These are phyloP conservation scores for Kradibia gibbosae DNA, from an alignment of 1,140 invertebrate species.

Conservation along the genomic window DNA sequence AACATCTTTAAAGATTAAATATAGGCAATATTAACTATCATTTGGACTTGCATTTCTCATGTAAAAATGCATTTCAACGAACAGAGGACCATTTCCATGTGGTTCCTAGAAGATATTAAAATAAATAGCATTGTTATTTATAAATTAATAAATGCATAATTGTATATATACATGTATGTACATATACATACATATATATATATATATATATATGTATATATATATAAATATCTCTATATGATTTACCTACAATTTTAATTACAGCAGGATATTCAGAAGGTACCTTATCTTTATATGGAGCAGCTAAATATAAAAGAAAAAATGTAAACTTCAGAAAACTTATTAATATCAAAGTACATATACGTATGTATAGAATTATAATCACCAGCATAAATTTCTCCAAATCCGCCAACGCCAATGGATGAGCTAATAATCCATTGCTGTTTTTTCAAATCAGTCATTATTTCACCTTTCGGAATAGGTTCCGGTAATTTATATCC, in stretches of 20 bases:
- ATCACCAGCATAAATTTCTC: conserved; percentile 88
- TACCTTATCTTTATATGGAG: conserved; percentile 71
- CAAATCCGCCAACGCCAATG: conserved; percentile 94
- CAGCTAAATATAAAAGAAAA: conserved; percentile 66
- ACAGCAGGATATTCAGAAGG: conserved; percentile 77
- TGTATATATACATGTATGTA: too few species aligned
- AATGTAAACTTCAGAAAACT: background rate
- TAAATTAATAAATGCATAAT: conserved; percentile 37
- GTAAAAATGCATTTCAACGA: conserved; percentile 97
- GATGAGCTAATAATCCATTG: conserved; percentile 89
- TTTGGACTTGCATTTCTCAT: conserved; percentile 87
- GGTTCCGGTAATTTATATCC: conserved; percentile 83
- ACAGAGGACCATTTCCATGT: conserved; percentile 92
- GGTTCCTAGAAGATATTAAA: conserved; percentile 81
- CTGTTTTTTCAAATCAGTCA: conserved; percentile 82
- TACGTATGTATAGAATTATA: conserved; percentile 35
- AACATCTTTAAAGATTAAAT: conserved; percentile 40
- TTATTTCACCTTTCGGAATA: conserved; percentile 82
- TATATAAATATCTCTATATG: conserved; percentile 10
- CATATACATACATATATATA: conserved; percentile 9
- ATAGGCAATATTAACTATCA: conserved; percentile 77
- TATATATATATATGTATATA: too few species aligned
- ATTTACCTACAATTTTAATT: conserved; percentile 83
- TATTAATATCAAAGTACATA: conserved; percentile 14
- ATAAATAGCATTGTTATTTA: conserved; percentile 45